Evolutionary conservation across 2,113 vertebrate species (phyloP).

Genomic region (Probosciger aterrimus): DNA sequence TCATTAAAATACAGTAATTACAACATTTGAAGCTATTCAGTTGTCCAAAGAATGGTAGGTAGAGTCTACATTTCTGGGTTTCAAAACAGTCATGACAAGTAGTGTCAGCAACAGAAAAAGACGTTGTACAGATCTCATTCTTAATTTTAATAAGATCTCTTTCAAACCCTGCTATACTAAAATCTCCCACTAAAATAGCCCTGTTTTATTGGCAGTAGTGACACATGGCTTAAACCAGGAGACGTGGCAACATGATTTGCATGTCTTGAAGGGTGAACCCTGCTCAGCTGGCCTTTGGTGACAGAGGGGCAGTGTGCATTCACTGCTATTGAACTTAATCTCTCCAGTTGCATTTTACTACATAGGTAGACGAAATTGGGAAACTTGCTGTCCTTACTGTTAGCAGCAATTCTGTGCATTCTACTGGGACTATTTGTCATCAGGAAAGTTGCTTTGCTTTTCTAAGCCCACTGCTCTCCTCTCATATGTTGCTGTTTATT

Average conservation of each 20-base stretch:
- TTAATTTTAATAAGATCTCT: background rate
- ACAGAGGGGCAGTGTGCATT: background rate
- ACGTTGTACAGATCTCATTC: background rate
- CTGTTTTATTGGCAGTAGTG: background rate
- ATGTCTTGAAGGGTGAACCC: background rate
- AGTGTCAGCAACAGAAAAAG: background rate
- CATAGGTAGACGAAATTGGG: background rate
- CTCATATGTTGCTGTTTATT: background rate
- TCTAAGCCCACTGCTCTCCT: background rate
- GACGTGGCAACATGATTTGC: background rate
- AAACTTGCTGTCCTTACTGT: background rate
- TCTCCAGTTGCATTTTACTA: background rate
- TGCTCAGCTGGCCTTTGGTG: background rate
- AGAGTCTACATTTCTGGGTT: background rate
- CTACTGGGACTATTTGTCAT: background rate
- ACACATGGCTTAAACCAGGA: background rate
- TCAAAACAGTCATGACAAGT: background rate
- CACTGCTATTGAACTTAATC: rapidly evolving
- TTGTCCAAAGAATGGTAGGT: background rate
- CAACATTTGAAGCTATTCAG: background rate
- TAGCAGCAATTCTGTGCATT: background rate
- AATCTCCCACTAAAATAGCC: background rate
- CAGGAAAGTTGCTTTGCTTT: background rate
- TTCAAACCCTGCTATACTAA: background rate
- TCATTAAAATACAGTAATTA: background rate